phyloP scores from a whole-genome alignment of 2,113 vertebrate genomes.

The Megalops atlanticus region DNA sequence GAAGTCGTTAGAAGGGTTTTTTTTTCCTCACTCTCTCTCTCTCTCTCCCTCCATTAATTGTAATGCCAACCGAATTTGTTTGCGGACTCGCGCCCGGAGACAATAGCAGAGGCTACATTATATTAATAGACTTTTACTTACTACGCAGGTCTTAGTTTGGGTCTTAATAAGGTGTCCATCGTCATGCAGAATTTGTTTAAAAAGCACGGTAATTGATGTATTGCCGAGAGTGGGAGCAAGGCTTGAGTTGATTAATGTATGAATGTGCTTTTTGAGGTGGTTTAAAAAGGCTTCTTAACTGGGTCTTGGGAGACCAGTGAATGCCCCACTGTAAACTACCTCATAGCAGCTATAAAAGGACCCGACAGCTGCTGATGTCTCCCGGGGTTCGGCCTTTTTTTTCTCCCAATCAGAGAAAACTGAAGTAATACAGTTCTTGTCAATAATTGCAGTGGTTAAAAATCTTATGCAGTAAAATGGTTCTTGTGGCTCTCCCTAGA shows the following conservation, averaged over 20 bases:
- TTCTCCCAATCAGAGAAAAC: constrained; percentile 73
- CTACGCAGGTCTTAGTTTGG: constrained; percentile 76
- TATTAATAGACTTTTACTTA: constrained; percentile 83
- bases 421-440: constrained; percentile 76
- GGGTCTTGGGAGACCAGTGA: constrained; percentile 77
- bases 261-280: constrained; percentile 81
- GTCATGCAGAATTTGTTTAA: constrained; percentile 84
- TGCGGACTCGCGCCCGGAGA: constrained; percentile 76
- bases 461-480: constrained; percentile 72
- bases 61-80: constrained; percentile 84
- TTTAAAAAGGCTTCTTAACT: constrained; percentile 85
- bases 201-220: constrained; percentile 86
- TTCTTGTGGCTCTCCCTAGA: constrained; percentile 71
- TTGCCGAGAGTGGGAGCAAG: constrained; percentile 80
- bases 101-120: constrained; percentile 72
- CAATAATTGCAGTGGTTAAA: constrained; percentile 83
- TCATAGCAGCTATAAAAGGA: constrained; percentile 76
- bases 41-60: constrained; percentile 71
- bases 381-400: constrained; percentile 62
- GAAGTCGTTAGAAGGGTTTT: constrained; percentile 86
- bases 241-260: constrained; percentile 86
- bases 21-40: constrained; percentile 45
- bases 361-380: constrained; percentile 77
- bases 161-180: constrained; percentile 86
- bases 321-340: constrained; percentile 76